Percentiles rank a stretch among this genome's conserved stretches.
phyloP scores from a whole-genome alignment of 1,140 invertebrate genomes.

The Halyomorpha halys region DNA sequence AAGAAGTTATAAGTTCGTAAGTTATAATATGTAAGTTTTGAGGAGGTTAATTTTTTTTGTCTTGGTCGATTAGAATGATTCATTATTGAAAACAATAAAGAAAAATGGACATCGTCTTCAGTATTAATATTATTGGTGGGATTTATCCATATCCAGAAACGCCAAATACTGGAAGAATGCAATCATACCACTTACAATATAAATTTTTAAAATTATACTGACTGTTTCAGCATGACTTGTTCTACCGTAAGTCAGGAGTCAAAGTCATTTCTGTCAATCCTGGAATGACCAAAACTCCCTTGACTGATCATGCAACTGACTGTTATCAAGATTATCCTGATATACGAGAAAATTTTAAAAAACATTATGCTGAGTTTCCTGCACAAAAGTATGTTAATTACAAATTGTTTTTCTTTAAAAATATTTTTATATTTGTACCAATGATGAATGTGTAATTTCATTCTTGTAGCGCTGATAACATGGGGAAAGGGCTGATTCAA shows the following conservation, averaged over 20 bases:
- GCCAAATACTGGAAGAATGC: not conserved
- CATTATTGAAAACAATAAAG: no score
- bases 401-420: no score
- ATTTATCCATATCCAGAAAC: conserved; percentile 2
- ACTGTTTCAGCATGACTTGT: conserved; percentile 14
- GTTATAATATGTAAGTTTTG: no score
- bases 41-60: no score
- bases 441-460: no score
- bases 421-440: no score
- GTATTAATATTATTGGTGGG: not conserved
- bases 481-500: conserved; percentile 27
- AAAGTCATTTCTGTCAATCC: conserved; percentile 44
- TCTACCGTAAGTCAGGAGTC: conserved; percentile 36
- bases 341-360: not conserved
- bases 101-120: no score
- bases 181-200: not conserved
- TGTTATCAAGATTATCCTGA: not conserved
- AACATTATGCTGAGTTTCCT: not conserved
- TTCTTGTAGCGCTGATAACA: conserved; percentile 29
- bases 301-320: conserved; percentile 33
- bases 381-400: no score
- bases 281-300: conserved; percentile 39
- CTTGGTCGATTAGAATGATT: no score
- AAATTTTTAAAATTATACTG: no score
- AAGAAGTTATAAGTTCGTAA: no score